phyloP scores from a whole-genome alignment of 1,140 invertebrate genomes.

The Portunus trituberculatus region DNA sequence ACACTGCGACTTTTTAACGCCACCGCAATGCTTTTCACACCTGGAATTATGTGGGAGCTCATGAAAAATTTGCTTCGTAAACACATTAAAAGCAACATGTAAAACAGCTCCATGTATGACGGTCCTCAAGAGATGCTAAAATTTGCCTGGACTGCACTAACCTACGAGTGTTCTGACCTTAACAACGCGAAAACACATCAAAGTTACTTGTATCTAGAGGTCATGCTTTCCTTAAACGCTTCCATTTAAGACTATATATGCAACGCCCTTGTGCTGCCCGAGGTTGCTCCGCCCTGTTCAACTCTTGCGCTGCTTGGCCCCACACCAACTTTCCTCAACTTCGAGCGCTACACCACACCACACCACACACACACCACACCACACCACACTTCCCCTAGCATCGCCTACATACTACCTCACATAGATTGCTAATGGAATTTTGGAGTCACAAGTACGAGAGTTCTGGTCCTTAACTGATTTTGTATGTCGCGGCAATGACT shows the following conservation, averaged over 20 bases:
- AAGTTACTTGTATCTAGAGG: neutral
- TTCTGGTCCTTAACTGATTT: slow-evolving; percentile 17
- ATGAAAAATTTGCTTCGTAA: neutral
- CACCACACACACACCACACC: neutral
- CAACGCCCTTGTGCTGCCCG: neutral
- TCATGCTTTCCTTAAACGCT: neutral
- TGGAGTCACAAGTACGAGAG: slow-evolving; percentile 30
- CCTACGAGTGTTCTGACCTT: neutral
- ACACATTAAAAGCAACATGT: too few relatives aligned
- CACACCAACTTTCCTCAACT: neutral
- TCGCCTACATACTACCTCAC: neutral
- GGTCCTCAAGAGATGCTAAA: neutral
- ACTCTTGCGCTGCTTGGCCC: neutral
- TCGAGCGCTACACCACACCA: neutral
- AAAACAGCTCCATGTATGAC: too few relatives aligned
- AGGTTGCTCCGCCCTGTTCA: neutral
- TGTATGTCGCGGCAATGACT: slow-evolving; percentile 39
- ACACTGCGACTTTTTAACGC: neutral
- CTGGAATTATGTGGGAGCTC: neutral
- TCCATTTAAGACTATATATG: neutral
- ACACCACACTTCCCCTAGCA: neutral
- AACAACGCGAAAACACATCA: neutral
- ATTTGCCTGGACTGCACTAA: neutral
- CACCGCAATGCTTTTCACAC: neutral
- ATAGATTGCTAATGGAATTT: slow-evolving; percentile 39